Percentiles rank a stretch among this genome's conserved stretches.
Evolutionary conservation across 2,888 invertebrate genomes (phyloP).

Genomic region (Phrixothrix hirtus): DNA sequence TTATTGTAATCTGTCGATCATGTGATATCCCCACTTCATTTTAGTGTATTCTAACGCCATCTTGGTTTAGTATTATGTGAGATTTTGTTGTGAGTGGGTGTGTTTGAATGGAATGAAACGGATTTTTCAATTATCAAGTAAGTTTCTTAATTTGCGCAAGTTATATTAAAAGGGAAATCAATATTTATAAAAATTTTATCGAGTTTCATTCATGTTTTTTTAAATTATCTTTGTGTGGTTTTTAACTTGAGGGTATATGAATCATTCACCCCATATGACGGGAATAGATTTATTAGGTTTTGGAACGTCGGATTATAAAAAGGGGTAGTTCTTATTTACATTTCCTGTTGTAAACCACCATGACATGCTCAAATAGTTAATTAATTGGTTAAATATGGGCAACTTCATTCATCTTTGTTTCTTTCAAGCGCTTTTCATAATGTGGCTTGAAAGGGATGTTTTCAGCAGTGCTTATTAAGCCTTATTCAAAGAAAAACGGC

Average conservation of each 20-base stretch:
- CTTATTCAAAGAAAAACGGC: not conserved
- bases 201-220: too few species aligned
- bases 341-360: conserved; percentile 7
- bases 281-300: conserved; percentile 8
- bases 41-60: conserved; percentile 36
- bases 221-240: too few species aligned
- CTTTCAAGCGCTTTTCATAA: conserved; percentile 2
- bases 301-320: conserved; percentile 11
- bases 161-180: too few species aligned
- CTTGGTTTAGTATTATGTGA: conserved; percentile 43
- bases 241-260: conserved; percentile 5
- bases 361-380: conserved; percentile 10
- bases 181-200: too few species aligned
- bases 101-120: conserved; percentile 40
- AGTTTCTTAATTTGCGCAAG: conserved; percentile 18
- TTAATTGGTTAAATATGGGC: conserved; percentile 22
- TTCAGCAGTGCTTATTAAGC: not conserved
- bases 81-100: conserved; percentile 47
- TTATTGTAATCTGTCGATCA: not conserved
- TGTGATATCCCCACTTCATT: conserved; percentile 8
- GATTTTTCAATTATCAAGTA: conserved; percentile 46
- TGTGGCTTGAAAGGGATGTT: not conserved
- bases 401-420: conserved; percentile 17
- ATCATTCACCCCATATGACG: conserved; percentile 12
- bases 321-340: conserved; percentile 5